Base-by-base conservation (phyloP, 1,140 invertebrate species). In the Ridgeia piscesae region DNA sequence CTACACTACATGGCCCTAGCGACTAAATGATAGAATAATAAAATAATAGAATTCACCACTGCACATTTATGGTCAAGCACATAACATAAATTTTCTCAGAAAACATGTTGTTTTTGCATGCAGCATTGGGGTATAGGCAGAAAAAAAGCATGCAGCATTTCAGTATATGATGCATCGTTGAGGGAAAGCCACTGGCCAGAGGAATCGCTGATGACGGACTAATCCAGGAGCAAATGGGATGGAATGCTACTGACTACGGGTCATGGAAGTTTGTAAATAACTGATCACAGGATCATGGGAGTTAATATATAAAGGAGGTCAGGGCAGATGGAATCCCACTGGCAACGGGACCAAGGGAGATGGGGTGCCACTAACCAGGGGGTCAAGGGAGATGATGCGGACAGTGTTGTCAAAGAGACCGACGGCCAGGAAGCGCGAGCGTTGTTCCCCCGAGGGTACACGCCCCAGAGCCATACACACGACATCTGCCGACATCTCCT, bases 401-500 rank as follows among this genome's bases (percentile, higher is more conserved):
- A 99, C 99, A 35, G 99, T 99, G 94, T 99, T 99, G 94, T 99
- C 99, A 42, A 98, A 97, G 14, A 99, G 96, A 27, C 99, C 99
- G 27, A 99, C 99, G 93, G 99, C 99, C 92, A 99, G 97, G 95
- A 99, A 99, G 96, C 99, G 98, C 0, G 98, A 99, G 93, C 99
- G 96, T 94, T 99, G 98, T 96, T 99, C 99, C 34, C 99, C 99
- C 31, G 97, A 97, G 0, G 99, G 98, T 0, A 99, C 99, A 92
- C 98, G 98, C 1, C 98, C 99, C 48, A 99, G 95, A 0, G 98
- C 99, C 99, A 99, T 99, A 94, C 99, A 99, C 93, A 99, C 98
- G 0, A 99, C 99, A 95, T 99, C 99, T 1, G 98, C 97, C 9
- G 98, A 98, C 97, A 99, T 98, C 95, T 99, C 98, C 94, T 99